Conservation (phyloP, 2,888 invertebrate species). For the Drosophila mulleri region DNA sequence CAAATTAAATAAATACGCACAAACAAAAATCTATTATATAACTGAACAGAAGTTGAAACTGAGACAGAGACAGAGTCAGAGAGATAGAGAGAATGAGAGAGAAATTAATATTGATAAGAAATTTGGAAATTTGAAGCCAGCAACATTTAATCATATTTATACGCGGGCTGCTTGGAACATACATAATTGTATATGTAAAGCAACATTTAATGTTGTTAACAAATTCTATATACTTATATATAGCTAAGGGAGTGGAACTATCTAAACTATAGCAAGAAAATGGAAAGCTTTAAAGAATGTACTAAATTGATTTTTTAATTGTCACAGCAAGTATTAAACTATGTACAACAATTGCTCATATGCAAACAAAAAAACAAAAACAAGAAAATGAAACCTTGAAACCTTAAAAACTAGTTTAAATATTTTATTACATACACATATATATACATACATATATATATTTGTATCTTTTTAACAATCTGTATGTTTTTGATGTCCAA, state of each 20-base stretch:
- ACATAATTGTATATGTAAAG: not conserved
- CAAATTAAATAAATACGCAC: constrained; percentile 67
- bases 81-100: not conserved
- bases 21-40: constrained; percentile 63
- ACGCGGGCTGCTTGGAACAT: constrained; percentile 35
- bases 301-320: constrained; percentile 66
- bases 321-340: constrained; percentile 61
- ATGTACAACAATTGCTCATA: constrained; percentile 55
- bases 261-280: constrained; percentile 50
- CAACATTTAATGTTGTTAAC: constrained; percentile 54
- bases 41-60: constrained; percentile 23
- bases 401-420: constrained; percentile 58
- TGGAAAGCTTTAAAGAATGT: constrained; percentile 70
- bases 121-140: constrained; percentile 33
- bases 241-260: constrained; percentile 34
- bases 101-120: constrained; percentile 13
- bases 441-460: constrained; percentile 31
- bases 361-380: constrained; percentile 23
- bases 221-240: constrained; percentile 18
- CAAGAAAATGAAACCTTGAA: not conserved
- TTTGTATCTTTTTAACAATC: constrained; percentile 77
- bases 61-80: too few species aligned
- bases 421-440: constrained; percentile 54
- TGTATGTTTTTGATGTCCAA: constrained; percentile 77
- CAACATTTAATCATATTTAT: constrained; percentile 28